phyloP scores from a whole-genome alignment of 2,888 invertebrate species.

The Furcula furcula region DNA sequence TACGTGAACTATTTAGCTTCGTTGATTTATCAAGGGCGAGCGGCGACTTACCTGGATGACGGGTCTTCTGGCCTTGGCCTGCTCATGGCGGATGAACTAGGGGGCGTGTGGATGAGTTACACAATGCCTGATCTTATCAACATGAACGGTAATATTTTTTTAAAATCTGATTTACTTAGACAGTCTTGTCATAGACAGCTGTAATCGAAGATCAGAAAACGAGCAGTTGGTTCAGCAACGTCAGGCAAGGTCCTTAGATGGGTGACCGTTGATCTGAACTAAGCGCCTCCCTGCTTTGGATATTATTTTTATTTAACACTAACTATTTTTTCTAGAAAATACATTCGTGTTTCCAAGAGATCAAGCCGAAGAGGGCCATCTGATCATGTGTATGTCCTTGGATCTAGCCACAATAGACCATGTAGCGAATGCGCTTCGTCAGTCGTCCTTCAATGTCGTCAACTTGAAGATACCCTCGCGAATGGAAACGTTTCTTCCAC shows the following conservation, averaged over 20 bases:
- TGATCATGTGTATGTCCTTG: constrained; percentile 48
- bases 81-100: constrained; percentile 80
- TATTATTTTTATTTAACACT: too few species aligned
- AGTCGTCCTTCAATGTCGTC: constrained; percentile 28
- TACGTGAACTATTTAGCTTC: constrained; percentile 10
- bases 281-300: too few species aligned
- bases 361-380: constrained; percentile 46
- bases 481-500: constrained; percentile 19
- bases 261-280: too few species aligned
- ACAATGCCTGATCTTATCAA: constrained; percentile 85
- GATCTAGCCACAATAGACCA: constrained; percentile 39
- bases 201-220: too few species aligned
- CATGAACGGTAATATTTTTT: constrained; percentile 43
- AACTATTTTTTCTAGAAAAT: constrained; percentile 25
- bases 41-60: not conserved
- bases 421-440: constrained; percentile 30
- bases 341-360: constrained; percentile 34
- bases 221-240: too few species aligned
- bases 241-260: too few species aligned
- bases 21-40: constrained; percentile 33
- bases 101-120: constrained; percentile 93
- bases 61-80: constrained; percentile 38
- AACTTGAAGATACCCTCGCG: constrained; percentile 31
- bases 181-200: too few species aligned
- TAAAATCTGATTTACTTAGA: not conserved